Conservation (phyloP, 1,140 invertebrate species). For the Eumaeus atala region DNA sequence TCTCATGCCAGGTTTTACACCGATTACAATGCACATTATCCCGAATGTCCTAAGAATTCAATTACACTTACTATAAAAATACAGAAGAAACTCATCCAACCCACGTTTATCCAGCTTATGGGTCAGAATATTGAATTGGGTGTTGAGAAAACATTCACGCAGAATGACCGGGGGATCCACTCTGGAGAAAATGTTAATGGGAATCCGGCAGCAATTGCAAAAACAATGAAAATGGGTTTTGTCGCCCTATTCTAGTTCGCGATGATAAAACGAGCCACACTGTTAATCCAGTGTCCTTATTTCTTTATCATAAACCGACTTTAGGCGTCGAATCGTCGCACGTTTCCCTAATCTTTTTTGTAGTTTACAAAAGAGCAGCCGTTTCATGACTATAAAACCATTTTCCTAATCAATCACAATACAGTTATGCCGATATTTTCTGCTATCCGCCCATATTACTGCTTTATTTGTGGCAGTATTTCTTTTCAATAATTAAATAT, state of each 20-base stretch:
- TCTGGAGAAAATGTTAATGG: constrained; percentile 7
- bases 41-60: constrained; percentile 3
- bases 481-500: too few species aligned
- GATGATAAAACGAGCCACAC: neutral
- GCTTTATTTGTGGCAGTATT: too few species aligned
- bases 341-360: too few species aligned
- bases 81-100: constrained; percentile 4
- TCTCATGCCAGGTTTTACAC: neutral
- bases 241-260: neutral
- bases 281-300: neutral
- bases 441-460: too few species aligned
- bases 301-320: too few species aligned
- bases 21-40: neutral
- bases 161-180: constrained; percentile 7
- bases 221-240: constrained; percentile 1
- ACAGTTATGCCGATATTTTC: too few species aligned
- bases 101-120: constrained; percentile 5
- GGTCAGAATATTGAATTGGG: constrained; percentile 10
- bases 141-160: constrained; percentile 7
- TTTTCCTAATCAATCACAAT: too few species aligned
- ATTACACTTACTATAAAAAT: constrained; percentile 11
- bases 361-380: too few species aligned
- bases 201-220: constrained; percentile 4
- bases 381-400: too few species aligned
- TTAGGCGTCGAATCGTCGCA: too few species aligned